phyloP scores from a whole-genome alignment of 2,113 vertebrate species.

The Oncorhynchus gorbuscha region DNA sequence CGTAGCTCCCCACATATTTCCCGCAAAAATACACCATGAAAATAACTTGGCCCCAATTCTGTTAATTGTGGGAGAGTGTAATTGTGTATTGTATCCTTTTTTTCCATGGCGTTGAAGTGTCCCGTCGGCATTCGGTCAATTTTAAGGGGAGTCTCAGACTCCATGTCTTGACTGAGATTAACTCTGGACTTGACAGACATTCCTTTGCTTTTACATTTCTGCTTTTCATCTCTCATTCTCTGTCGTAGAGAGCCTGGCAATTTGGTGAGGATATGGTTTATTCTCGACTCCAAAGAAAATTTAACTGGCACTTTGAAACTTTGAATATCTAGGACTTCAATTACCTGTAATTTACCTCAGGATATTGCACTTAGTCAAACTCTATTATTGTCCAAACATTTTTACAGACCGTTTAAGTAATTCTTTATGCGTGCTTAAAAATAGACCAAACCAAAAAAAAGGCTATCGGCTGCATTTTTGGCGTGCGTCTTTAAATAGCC shows the following conservation, averaged over 20 bases:
- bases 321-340: not conserved
- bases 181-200: conserved; percentile 35
- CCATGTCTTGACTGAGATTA: conserved; percentile 33
- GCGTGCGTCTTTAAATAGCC: conserved; percentile 52
- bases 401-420: not conserved
- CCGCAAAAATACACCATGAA: conserved; percentile 62
- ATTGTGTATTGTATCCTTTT: conserved; percentile 59
- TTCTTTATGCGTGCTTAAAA: not conserved
- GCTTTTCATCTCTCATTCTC: conserved; percentile 31
- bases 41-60: conserved; percentile 55
- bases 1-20: conserved; percentile 43
- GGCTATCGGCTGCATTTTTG: conserved; percentile 34
- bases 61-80: conserved; percentile 45
- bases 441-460: conserved; percentile 1
- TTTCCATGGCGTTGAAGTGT: conserved; percentile 22
- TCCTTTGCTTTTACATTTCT: conserved; percentile 14
- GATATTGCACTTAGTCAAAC: not conserved
- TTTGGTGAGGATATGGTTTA: not conserved
- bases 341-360: not conserved
- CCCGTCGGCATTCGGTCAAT: conserved; percentile 1
- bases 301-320: not conserved
- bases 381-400: conserved; percentile 2
- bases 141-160: conserved; percentile 25
- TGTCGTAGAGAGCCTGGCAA: not conserved
- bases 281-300: not conserved